A percentile compares a stretch with the other conserved stretches of the same genome.
phyloP scores from a whole-genome alignment of 2,113 vertebrate genomes.

The Callocephalon fimbriatum region DNA sequence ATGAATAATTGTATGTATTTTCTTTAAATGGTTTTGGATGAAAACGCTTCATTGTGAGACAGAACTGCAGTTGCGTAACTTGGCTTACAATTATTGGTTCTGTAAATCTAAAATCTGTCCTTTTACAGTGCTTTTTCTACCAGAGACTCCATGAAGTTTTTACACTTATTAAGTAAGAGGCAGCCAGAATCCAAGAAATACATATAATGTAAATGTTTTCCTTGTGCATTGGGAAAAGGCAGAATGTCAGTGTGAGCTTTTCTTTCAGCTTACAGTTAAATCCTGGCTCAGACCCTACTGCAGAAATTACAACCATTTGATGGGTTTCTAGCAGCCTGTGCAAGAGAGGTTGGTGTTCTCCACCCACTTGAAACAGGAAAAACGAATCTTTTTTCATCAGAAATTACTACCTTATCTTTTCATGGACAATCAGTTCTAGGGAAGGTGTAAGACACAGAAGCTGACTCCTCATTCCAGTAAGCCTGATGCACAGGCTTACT shows the following conservation, averaged over 20 bases:
- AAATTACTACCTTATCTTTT: neutral
- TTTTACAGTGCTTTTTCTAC: neutral
- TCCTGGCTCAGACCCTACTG: neutral
- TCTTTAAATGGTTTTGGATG: slow-evolving; percentile 13
- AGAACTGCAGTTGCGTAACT: neutral
- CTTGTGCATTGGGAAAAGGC: neutral
- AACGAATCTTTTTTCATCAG: neutral
- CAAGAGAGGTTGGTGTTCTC: neutral
- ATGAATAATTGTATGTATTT: neutral
- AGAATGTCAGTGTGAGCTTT: neutral
- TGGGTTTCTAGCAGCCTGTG: neutral
- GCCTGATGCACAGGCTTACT: neutral
- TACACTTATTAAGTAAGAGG: neutral
- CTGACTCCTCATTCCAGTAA: neutral
- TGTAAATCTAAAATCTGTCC: neutral
- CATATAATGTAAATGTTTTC: neutral
- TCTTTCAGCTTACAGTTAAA: neutral
- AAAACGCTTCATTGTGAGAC: neutral
- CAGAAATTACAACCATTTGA: neutral
- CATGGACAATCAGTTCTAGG: neutral
- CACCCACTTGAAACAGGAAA: neutral
- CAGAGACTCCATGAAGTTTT: neutral
- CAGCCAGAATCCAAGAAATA: neutral
- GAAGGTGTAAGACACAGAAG: neutral
- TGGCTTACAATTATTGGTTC: neutral